Percentiles rank a stretch among this genome's conserved stretches.
Conservation (phyloP, 2,113 vertebrate genomes). For the Sardina pilchardus region DNA sequence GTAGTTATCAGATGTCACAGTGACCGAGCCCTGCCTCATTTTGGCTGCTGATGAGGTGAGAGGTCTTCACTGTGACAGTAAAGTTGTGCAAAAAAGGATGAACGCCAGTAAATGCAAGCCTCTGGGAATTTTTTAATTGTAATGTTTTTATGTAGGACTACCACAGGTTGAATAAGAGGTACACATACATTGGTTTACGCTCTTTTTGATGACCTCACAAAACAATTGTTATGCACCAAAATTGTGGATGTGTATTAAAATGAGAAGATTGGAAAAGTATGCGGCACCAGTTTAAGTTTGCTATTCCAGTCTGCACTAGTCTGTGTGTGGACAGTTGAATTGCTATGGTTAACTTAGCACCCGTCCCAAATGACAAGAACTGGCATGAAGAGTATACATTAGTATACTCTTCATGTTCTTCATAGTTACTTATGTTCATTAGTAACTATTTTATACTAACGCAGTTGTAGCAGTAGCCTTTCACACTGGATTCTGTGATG, state of each 20-base stretch:
- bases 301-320: too few species aligned
- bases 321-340: background rate
- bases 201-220: too few species aligned
- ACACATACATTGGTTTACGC: background rate
- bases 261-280: too few species aligned
- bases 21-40: background rate
- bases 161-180: background rate
- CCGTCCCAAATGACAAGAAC: background rate
- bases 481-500: background rate
- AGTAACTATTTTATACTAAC: background rate
- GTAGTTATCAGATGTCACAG: background rate
- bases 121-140: background rate
- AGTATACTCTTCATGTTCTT: too few species aligned
- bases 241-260: too few species aligned
- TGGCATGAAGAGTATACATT: background rate
- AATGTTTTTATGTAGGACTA: background rate
- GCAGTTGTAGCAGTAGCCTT: background rate
- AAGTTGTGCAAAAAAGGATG: background rate
- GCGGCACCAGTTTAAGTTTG: too few species aligned
- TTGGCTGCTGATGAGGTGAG: background rate
- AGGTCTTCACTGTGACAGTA: background rate
- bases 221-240: too few species aligned
- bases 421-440: too few species aligned
- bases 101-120: too few species aligned
- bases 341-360: background rate